Evolutionary conservation across 2,113 vertebrate species (phyloP).

Genomic region (Amblyornis subalaris): DNA sequence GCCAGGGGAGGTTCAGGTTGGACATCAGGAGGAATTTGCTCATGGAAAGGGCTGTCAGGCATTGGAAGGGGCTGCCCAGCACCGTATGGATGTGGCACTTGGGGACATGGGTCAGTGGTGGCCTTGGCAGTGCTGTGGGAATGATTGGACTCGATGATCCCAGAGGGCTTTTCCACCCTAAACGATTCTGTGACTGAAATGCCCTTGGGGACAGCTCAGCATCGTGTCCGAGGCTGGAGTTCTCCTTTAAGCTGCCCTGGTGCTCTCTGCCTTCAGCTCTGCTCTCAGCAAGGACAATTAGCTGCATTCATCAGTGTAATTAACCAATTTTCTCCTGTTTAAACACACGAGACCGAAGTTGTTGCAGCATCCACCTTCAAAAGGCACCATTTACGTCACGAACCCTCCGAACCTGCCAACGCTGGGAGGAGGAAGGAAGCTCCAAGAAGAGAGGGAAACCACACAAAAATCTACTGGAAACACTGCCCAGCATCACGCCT

Average conservation of each 20-base stretch:
- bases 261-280: not conserved
- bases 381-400: not conserved
- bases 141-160: not conserved
- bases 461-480: not conserved
- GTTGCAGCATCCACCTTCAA: conserved; percentile 23
- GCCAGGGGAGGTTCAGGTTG: not conserved
- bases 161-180: not conserved
- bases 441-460: conserved; percentile 41
- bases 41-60: not conserved
- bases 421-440: conserved; percentile 16
- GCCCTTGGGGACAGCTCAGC: not conserved
- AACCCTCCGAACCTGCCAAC: conserved; percentile 10
- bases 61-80: not conserved
- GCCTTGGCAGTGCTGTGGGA: not conserved
- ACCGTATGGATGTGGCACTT: not conserved
- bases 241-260: not conserved
- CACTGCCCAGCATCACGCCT: not conserved
- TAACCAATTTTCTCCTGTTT: conserved; percentile 5
- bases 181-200: not conserved
- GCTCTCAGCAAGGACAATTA: not conserved
- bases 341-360: not conserved
- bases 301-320: not conserved
- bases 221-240: rapidly evolving
- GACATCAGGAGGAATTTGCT: not conserved
- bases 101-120: not conserved